phyloP scores from a whole-genome alignment of 1,140 invertebrate genomes.

The Drosophila erecta region DNA sequence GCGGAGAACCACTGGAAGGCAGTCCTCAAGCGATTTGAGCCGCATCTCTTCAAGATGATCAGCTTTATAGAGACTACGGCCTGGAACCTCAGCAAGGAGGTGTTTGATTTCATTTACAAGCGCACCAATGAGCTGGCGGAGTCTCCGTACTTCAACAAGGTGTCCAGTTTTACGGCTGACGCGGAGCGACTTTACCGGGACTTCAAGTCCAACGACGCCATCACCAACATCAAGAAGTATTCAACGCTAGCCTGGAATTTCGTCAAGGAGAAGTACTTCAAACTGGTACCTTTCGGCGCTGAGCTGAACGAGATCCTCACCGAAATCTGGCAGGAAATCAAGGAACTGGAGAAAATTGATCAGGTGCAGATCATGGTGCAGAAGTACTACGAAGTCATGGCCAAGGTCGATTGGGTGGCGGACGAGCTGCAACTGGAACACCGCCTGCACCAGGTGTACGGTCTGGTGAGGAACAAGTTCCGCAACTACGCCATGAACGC shows the following conservation, averaged over 20 bases:
- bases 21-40: constrained; percentile 89
- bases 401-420: constrained; percentile 88
- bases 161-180: constrained; percentile 92
- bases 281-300: constrained; percentile 91
- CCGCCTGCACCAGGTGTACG: constrained; percentile 87
- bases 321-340: constrained; percentile 89
- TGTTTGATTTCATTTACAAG: constrained; percentile 92
- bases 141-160: constrained; percentile 91
- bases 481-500: constrained; percentile 90
- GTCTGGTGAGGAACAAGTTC: constrained; percentile 88
- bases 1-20: constrained; percentile 89
- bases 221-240: constrained; percentile 92
- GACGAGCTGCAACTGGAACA: constrained; percentile 89
- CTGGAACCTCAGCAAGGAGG: constrained; percentile 90
- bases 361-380: constrained; percentile 87
- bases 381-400: constrained; percentile 85
- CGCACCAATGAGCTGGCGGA: constrained; percentile 90
- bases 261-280: constrained; percentile 90
- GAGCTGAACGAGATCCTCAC: constrained; percentile 89
- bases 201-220: constrained; percentile 89
- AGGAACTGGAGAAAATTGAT: constrained; percentile 89
- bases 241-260: constrained; percentile 88
- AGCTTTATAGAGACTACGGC: constrained; percentile 90
- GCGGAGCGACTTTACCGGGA: constrained; percentile 91
- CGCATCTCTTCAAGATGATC: constrained; percentile 90